Evolutionary conservation across 1,140 invertebrate genomes (phyloP), one percentile per base, ranked within the genome.

Genomic region (Microplitis mediator): DNA sequence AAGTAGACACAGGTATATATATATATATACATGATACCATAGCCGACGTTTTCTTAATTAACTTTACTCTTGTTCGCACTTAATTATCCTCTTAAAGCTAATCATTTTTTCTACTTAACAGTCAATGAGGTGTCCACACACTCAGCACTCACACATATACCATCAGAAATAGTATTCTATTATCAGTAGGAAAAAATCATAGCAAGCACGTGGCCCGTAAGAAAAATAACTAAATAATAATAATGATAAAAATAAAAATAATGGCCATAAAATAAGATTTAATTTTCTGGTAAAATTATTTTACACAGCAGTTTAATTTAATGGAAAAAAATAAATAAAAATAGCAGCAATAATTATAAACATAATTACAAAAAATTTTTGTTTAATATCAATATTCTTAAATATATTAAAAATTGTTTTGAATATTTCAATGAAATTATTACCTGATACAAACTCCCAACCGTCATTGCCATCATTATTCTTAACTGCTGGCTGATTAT

Each of bases 391-490:
- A 8, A 2, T 45, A 45, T 6, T 45, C 8, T 45, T 58, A 58
- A 39, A 36, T 35, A 14, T 36, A 13, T 35, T n/a, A 3, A 13
- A 31, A 31, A 60, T 2, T 35, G 8, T 36, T 60, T 8, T 60
- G 13, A 14, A 16, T 14, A 39, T 4, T 61, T n/a, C 6, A 35
- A 8, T 36, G 9, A 54, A 32, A 66, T 79, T 82, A 68, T 79
- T 82, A 86, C 84, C 83, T 82, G 77, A 73, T 39, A 78, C 82
- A 35, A 79, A 74, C 75, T 83, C 73, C 84, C 84, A 86, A 8
- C 78, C 82, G 6, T 83, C 78, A 14, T 79, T 63, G 13, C 60
- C 62, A 61, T 50, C 61, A 54, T 67, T 62, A 13, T 67, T 56
- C 8, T 16, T 56, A 23, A 23, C 23, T 4, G 39, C 3, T 45